phyloP scores from a whole-genome alignment of 2,797 vertebrate genomes.

The Nothura maculosa region DNA sequence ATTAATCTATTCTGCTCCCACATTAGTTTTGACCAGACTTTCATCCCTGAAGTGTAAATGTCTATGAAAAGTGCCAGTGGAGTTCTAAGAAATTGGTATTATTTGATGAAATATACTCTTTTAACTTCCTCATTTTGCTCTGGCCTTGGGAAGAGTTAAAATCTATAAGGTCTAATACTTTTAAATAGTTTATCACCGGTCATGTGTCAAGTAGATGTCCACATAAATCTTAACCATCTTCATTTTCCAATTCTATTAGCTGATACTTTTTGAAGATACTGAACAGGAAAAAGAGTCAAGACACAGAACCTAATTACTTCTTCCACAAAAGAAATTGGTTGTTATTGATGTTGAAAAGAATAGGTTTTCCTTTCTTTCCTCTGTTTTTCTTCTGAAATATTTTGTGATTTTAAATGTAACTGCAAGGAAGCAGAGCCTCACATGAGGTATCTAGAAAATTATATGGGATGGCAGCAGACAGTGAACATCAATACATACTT shows the following conservation, averaged over 20 bases:
- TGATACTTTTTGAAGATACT: background rate
- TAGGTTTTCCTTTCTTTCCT: background rate
- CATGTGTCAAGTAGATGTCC: background rate
- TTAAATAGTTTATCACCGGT: background rate
- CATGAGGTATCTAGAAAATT: background rate
- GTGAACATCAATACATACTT: background rate
- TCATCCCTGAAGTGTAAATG: background rate
- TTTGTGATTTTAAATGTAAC: background rate
- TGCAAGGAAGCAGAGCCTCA: background rate
- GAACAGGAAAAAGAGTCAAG: background rate
- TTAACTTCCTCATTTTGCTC: background rate
- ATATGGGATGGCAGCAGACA: background rate
- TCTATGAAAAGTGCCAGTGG: rapidly evolving
- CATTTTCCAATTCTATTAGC: background rate
- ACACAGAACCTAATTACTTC: background rate
- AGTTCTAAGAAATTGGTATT: background rate
- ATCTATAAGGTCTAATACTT: background rate
- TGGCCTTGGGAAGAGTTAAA: background rate
- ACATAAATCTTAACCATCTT: background rate
- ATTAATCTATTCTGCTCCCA: background rate
- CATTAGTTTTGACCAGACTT: background rate
- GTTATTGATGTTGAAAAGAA: background rate
- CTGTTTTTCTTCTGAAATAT: background rate
- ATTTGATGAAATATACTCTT: background rate
- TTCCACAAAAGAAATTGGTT: background rate